A percentile compares a stretch with the other conserved stretches of the same genome.
phyloP scores from a whole-genome alignment of 2,888 invertebrate species.

The Plutella xylostella region DNA sequence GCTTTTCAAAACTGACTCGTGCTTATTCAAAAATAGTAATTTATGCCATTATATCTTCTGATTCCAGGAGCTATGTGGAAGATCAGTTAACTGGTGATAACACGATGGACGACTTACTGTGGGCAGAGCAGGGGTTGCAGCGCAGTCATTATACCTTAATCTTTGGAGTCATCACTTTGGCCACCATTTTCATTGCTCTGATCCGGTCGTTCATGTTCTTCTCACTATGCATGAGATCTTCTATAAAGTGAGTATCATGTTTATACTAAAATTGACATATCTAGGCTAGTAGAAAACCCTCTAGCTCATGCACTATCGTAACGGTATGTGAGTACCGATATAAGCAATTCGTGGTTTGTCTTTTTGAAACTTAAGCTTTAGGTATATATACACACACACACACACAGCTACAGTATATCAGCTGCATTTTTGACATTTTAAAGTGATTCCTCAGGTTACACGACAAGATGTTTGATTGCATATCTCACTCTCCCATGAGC shows the following conservation, averaged over 20 bases:
- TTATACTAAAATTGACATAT: not conserved
- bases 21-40: too few species aligned
- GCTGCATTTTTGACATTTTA: not conserved
- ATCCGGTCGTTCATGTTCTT: constrained; percentile 75
- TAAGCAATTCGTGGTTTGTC: too few species aligned
- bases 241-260: constrained; percentile 54
- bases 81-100: constrained; percentile 50
- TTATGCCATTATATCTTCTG: too few species aligned
- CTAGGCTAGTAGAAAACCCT: too few species aligned
- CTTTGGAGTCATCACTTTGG: constrained; percentile 68
- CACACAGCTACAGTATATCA: not conserved
- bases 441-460: constrained; percentile 61
- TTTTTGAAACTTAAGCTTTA: too few species aligned
- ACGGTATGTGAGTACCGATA: too few species aligned
- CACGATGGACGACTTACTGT: constrained; percentile 43
- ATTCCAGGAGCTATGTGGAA: constrained; percentile 49
- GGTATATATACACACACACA: too few species aligned
- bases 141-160: constrained; percentile 51
- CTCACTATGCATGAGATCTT: constrained; percentile 74
- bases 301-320: too few species aligned
- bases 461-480: constrained; percentile 74
- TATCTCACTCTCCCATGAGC: constrained; percentile 60
- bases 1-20: too few species aligned
- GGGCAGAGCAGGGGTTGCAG: constrained; percentile 41
- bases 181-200: constrained; percentile 70